These are phyloP conservation scores for Trichogramma pretiosum DNA, from an alignment of 1,140 invertebrate species.

Conservation along the genomic window DNA sequence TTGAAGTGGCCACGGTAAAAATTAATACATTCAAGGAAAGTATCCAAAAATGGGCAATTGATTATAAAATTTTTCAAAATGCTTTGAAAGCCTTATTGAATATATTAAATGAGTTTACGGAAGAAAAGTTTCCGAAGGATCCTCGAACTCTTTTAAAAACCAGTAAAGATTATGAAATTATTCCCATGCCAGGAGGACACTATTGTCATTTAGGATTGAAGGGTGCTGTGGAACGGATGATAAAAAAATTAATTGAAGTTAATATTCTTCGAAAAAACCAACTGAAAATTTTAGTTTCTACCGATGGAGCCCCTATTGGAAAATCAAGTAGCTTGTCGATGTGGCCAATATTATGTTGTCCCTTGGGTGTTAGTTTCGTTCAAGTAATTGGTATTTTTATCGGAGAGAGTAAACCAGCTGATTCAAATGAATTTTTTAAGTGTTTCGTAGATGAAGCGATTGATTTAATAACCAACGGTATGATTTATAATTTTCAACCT, in stretches of 20 bases:
- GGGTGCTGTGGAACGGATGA: conserved; percentile 3
- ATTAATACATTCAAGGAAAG: no score
- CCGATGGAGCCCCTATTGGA: conserved; percentile 20
- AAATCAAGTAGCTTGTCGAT: conserved; percentile 11
- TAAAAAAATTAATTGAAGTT: not conserved
- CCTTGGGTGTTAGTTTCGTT: conserved; percentile 12
- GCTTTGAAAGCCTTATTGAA: no score
- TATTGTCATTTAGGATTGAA: conserved; percentile 14
- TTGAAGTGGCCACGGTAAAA: no score
- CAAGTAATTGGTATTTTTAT: conserved; percentile 22
- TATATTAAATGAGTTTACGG: no score
- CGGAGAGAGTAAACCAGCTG: conserved; percentile 18
- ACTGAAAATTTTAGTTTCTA: conserved; percentile 11
- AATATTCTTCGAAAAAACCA: not conserved
- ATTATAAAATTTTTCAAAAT: no score
- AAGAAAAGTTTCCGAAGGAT: no score
- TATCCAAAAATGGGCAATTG: no score
- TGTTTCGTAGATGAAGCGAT: conserved; percentile 20
- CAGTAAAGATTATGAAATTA: conserved; percentile 2
- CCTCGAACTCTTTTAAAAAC: conserved; percentile 12
- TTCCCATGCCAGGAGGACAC: conserved; percentile 1
- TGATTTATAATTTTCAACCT: conserved; percentile 5
- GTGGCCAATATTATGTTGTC: conserved; percentile 24
- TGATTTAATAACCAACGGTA: conserved; percentile 15
- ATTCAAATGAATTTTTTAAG: conserved; percentile 15